Percentiles rank a stretch among this genome's conserved stretches.
phyloP scores from a whole-genome alignment of 92 coral and sea anemone genomes.

The Meandrina meandrites region DNA sequence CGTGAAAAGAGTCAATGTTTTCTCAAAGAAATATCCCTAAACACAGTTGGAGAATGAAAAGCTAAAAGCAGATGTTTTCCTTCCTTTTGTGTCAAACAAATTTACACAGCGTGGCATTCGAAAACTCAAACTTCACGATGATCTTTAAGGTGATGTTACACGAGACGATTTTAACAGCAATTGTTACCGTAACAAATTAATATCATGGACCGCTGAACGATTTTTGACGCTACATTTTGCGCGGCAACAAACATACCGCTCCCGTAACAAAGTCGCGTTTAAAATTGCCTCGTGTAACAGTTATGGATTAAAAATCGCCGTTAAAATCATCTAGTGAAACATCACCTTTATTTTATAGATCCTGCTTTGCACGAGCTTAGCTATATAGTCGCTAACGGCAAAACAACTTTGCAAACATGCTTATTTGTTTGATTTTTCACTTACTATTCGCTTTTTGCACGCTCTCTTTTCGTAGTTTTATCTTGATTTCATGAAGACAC shows the following conservation, averaged over 20 bases:
- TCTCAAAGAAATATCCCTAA: background rate
- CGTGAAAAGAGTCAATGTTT: slow-evolving; percentile 22
- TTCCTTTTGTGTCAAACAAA: slow-evolving; percentile 1
- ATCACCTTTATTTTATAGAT: too few relatives aligned
- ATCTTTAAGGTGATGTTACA: background rate
- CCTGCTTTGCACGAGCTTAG: too few relatives aligned
- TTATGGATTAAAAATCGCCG: too few relatives aligned
- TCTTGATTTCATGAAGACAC: slow-evolving; percentile 40
- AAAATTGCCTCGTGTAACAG: too few relatives aligned
- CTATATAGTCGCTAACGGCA: background rate
- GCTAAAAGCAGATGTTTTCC: slow-evolving; percentile 12
- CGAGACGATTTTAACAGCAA: too few relatives aligned
- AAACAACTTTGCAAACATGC: background rate
- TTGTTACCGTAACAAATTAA: too few relatives aligned
- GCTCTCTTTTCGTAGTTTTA: background rate
- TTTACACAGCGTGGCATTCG: slow-evolving; percentile 23
- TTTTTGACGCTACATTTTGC: too few relatives aligned
- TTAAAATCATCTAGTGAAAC: too few relatives aligned
- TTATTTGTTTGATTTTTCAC: background rate
- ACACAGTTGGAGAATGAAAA: slow-evolving; percentile 7
- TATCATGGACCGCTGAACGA: too few relatives aligned
- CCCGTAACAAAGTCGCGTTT: too few relatives aligned
- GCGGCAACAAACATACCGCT: too few relatives aligned
- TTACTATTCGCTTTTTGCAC: too few relatives aligned
- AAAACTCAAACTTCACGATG: slow-evolving; percentile 22